These are phyloP conservation scores for Eleutherodactylus coqui DNA, from an alignment of 2,797 vertebrate species.

Conservation along the genomic window DNA sequence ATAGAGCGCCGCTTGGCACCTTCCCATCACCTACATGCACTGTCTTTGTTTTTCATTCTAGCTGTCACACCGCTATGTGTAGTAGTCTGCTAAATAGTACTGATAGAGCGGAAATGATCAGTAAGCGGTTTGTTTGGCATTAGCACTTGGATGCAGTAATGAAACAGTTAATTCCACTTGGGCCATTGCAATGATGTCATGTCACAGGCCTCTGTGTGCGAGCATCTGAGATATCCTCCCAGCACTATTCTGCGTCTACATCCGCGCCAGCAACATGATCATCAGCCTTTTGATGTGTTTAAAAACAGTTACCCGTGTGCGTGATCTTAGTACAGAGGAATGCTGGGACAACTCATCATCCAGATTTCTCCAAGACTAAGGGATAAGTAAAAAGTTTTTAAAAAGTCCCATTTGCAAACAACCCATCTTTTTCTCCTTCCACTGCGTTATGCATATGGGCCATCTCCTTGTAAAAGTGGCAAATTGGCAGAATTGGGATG, in stretches of 20 bases:
- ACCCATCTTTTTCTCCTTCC: no score
- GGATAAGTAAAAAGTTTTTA: no score
- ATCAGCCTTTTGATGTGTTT: background rate
- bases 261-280: background rate
- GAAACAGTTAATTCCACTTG: background rate
- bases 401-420: no score
- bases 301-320: background rate
- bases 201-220: background rate
- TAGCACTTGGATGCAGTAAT: background rate
- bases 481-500: no score
- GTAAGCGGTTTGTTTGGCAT: background rate
- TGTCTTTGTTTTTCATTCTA: no score
- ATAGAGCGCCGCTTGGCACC: no score
- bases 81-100: no score
- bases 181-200: background rate
- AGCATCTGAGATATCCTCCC: background rate
- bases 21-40: no score
- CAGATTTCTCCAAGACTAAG: no score
- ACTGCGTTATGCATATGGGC: no score
- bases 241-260: background rate
- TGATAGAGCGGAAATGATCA: background rate
- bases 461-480: no score
- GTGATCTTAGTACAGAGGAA: background rate
- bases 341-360: background rate
- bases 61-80: no score